Conservation (phyloP, 2,888 invertebrate genomes). For the Nephrotoma guestfalica region DNA sequence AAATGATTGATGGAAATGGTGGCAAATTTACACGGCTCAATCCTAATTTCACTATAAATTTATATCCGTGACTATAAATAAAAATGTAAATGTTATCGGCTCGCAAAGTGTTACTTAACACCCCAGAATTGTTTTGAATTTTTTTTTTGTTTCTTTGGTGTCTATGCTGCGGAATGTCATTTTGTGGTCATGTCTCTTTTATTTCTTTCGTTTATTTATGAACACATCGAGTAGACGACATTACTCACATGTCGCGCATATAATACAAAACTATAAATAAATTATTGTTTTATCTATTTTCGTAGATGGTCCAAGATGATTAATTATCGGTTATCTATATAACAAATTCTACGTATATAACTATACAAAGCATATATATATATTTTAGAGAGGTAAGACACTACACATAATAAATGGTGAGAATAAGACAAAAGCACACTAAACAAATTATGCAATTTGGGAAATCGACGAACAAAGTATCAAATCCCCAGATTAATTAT, state of each 20-base stretch:
- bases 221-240: background rate
- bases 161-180: background rate
- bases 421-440: background rate
- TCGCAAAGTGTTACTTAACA: background rate
- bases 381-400: background rate
- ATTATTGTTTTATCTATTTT: background rate
- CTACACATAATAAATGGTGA: background rate
- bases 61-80: background rate
- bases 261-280: background rate
- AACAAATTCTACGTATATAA: background rate
- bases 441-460: background rate
- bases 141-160: background rate
- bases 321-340: background rate
- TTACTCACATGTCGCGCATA: background rate
- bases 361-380: too few relatives aligned
- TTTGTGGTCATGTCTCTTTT: background rate
- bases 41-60: background rate
- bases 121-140: background rate
- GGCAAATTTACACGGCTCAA: background rate
- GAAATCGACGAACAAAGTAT: background rate
- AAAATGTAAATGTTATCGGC: background rate
- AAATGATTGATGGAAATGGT: background rate
- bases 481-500: background rate
- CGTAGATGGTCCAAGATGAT: background rate
- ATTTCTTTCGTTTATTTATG: background rate